Conservation (phyloP, 2,888 invertebrate species). For the Petrolisthes manimaculis region DNA sequence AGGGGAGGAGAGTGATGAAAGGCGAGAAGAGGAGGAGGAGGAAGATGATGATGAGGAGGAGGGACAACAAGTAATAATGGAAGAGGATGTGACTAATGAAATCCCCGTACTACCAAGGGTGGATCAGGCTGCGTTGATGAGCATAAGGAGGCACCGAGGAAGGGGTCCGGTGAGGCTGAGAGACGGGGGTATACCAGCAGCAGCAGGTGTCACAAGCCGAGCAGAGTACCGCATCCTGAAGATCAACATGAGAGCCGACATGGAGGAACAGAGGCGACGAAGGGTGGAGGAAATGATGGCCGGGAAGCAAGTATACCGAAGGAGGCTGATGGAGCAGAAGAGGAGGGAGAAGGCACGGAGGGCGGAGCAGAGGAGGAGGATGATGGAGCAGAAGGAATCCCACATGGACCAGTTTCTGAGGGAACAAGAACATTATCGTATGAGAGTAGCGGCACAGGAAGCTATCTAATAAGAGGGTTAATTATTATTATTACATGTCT, state of each 20-base stretch:
- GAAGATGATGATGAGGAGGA: background rate
- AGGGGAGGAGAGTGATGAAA: background rate
- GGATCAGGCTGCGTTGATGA: background rate
- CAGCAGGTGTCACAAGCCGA: background rate
- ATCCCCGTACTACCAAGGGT: background rate
- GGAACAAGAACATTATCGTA: background rate
- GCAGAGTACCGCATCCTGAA: background rate
- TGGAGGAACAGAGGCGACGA: background rate
- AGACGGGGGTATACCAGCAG: background rate
- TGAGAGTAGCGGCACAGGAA: background rate
- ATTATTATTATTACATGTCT: too few relatives aligned
- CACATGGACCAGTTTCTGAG: background rate
- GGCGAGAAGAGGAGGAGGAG: slow-evolving; percentile 9
- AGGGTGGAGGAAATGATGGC: background rate
- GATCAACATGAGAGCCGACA: background rate
- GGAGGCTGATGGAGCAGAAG: background rate
- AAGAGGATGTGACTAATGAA: background rate
- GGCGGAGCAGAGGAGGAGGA: background rate
- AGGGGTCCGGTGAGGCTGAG: too few relatives aligned
- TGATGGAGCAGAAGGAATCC: background rate
- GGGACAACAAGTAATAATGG: background rate
- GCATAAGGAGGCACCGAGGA: background rate
- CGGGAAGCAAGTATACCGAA: background rate
- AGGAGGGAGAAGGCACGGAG: background rate
- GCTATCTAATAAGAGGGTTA: background rate